These are phyloP conservation scores for Ypsolopha sequella DNA, from an alignment of 2,888 invertebrate species.

Conservation along the genomic window DNA sequence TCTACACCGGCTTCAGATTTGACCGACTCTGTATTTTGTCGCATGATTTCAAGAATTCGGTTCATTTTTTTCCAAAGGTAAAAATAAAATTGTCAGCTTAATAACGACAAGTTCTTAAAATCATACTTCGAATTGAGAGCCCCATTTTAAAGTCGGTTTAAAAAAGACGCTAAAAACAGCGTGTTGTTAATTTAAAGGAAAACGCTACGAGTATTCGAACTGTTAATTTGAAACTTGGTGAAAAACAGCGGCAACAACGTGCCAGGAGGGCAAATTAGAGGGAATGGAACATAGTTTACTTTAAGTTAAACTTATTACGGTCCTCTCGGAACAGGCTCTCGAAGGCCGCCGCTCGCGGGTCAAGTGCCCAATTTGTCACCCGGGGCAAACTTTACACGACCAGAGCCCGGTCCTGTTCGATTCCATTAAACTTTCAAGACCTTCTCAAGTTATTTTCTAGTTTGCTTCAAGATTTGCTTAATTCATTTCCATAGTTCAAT, in stretches of 20 bases:
- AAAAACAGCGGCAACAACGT: conserved; percentile 38
- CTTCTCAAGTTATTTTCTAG: conserved; percentile 66
- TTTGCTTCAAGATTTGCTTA: conserved; percentile 63
- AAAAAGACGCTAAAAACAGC: not conserved
- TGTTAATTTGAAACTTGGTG: conserved; percentile 5
- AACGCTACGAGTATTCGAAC: not conserved
- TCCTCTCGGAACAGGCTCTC: conserved; percentile 63
- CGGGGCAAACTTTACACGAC: conserved; percentile 62
- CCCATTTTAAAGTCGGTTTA: too few relatives aligned
- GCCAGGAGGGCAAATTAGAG: conserved; percentile 59
- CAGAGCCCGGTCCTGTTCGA: conserved; percentile 57
- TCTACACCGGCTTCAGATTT: too few relatives aligned
- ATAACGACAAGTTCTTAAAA: not conserved
- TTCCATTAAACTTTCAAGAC: conserved; percentile 71
- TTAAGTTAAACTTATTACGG: conserved; percentile 70
- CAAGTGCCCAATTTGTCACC: conserved; percentile 72
- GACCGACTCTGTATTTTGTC: too few relatives aligned
- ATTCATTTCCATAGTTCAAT: conserved; percentile 37
- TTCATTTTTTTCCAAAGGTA: too few relatives aligned
- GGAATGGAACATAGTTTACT: conserved; percentile 69
- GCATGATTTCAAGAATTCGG: too few relatives aligned
- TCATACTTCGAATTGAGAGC: not conserved
- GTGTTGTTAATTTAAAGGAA: not conserved
- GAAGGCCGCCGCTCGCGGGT: conserved; percentile 59
- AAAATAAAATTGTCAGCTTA: too few relatives aligned